Percentiles rank a stretch among this genome's conserved stretches.
phyloP scores from a whole-genome alignment of 2,797 vertebrate species.

The Eutrigla gurnardus region DNA sequence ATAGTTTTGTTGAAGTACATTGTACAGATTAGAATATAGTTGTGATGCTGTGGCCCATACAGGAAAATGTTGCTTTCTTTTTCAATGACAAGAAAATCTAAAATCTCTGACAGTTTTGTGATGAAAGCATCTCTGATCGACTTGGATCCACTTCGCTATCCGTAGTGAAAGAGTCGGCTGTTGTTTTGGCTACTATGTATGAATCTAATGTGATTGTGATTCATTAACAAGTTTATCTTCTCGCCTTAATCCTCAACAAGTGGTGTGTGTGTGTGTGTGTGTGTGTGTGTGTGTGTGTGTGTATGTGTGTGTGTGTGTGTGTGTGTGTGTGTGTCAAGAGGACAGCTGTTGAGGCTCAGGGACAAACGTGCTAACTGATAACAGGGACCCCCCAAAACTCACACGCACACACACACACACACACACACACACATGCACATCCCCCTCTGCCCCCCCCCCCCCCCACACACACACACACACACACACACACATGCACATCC shows the following conservation, averaged over 20 bases:
- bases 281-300: slow-evolving; percentile 23
- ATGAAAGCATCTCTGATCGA: background rate
- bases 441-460: slow-evolving; percentile 20
- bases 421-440: slow-evolving; percentile 42
- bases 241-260: slow-evolving; percentile 3
- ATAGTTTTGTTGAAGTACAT: background rate
- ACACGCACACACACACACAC: slow-evolving; percentile 31
- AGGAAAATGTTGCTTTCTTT: background rate
- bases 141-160: background rate
- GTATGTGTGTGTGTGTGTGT: slow-evolving; percentile 17
- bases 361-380: slow-evolving; percentile 71
- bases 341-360: slow-evolving; percentile 65
- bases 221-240: slow-evolving; percentile 31
- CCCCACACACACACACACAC: no score
- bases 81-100: background rate
- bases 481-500: slow-evolving; percentile 34
- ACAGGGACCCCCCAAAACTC: slow-evolving; percentile 45
- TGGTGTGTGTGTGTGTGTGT: slow-evolving; percentile 18
- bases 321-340: slow-evolving; percentile 41
- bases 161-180: background rate
- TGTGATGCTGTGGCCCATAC: no score
- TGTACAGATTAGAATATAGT: background rate
- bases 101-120: background rate
- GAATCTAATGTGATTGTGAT: background rate
- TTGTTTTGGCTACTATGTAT: background rate